Base-by-base conservation (phyloP, 1,140 invertebrate genomes). In the Plutomurus gul region DNA sequence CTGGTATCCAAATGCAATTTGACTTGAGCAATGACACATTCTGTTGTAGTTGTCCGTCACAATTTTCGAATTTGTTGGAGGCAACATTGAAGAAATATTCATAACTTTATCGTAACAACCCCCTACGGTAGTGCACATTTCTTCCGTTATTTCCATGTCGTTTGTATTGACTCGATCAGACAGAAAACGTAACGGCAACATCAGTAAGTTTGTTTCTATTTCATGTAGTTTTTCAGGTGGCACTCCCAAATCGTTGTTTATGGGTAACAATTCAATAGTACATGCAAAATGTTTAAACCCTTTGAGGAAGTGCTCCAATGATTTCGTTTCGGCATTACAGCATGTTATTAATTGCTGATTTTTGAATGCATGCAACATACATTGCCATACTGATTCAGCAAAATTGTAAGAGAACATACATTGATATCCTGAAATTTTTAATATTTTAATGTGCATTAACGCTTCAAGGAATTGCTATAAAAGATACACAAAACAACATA, bases 281-380 rank as follows among this genome's bases (percentile, higher is more conserved):
- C 13, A 3, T 13, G 56, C 56, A 65, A 65, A 30, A 33, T 27
- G 4, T 27, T 36, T 27, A 36, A 65, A 30, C 2, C 27, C 2
- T 18, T 16, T 16, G 1, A 65, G 11, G 16, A 65, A 65, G 10
- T 65, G 11, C 13, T 33, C 56, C 7, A 65, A 65, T 27, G 27
- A 1, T 1, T 65, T 33, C 16, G 56, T 7, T 16, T 36, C 27
- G 0, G 56, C 36, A 4, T 65, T 30, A 33, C 36, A 13, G 18
- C 56, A 65, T 1, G 56, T 65, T 7, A 65, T 30, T 33, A 65
- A 65, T 1, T 65, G 27, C 6, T 16, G 1, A 4, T 36, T 33
- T 27, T 65, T 65, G 56, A 65, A 65, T n/a, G 56, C 56, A 36
- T 65, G 56, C 10, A 65, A 16, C 56, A 65, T 65, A n/a, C 56